Conservation (phyloP, 2,797 vertebrate genomes). For the Masticophis lateralis region DNA sequence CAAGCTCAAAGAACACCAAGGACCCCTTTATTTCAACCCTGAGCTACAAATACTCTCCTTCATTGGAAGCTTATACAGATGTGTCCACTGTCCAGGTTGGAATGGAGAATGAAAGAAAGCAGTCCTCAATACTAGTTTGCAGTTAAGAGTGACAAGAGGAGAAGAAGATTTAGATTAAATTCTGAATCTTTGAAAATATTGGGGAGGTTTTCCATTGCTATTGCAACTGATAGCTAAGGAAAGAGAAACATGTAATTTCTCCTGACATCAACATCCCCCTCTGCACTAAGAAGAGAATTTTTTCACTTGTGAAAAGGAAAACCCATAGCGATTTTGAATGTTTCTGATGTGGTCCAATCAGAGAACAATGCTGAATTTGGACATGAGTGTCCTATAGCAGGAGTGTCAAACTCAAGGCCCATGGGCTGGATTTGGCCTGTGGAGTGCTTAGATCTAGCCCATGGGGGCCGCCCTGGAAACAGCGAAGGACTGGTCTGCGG, state of each 20-base stretch:
- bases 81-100: background rate
- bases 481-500: too few species aligned
- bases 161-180: background rate
- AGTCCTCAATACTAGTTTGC: background rate
- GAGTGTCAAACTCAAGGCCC: too few species aligned
- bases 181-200: background rate
- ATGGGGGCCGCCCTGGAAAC: too few species aligned
- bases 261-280: background rate
- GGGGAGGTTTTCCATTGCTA: background rate
- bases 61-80: background rate
- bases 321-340: too few species aligned
- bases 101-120: background rate
- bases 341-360: background rate
- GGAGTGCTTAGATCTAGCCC: too few species aligned
- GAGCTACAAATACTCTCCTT: background rate
- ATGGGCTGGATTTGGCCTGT: too few species aligned
- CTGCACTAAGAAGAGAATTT: background rate
- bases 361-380: background rate
- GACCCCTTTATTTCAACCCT: background rate
- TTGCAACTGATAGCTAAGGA: background rate
- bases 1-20: background rate
- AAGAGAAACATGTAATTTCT: background rate
- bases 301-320: background rate
- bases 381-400: background rate
- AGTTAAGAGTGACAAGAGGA: background rate